These are phyloP conservation scores for Phocides pigmalion DNA, from an alignment of 1,140 invertebrate genomes.

Conservation along the genomic window DNA sequence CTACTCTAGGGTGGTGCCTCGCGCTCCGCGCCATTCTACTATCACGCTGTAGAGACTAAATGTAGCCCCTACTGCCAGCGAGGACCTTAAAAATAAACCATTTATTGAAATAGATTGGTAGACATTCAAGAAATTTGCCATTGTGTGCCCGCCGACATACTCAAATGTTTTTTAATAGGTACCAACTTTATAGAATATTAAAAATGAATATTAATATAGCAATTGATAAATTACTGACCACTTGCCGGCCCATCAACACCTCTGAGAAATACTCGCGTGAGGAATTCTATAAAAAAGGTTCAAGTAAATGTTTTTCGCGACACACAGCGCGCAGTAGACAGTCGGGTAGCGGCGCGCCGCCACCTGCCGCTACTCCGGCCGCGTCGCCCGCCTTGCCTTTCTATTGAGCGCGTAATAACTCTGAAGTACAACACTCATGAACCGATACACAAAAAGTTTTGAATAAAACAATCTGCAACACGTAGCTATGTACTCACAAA, in stretches of 20 bases:
- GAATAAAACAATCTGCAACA: too few relatives aligned
- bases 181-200: slow-evolving; percentile 37
- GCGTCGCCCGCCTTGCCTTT: too few relatives aligned
- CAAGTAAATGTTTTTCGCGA: neutral
- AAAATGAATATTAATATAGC: slow-evolving; percentile 39
- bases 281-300: neutral
- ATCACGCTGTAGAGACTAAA: too few relatives aligned
- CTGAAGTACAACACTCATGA: too few relatives aligned
- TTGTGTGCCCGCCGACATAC: slow-evolving; percentile 15
- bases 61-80: too few relatives aligned
- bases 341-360: neutral
- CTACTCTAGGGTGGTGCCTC: slow-evolving; percentile 37
- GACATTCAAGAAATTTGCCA: neutral
- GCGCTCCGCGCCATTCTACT: neutral
- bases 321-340: too few relatives aligned
- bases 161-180: slow-evolving; percentile 41
- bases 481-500: too few relatives aligned
- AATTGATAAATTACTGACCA: neutral
- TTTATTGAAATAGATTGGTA: neutral
- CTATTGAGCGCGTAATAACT: too few relatives aligned
- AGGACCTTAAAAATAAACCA: neutral
- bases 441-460: too few relatives aligned
- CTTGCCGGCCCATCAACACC: neutral
- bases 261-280: neutral
- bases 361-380: neutral